Base-by-base conservation (phyloP, 2,888 invertebrate species). In the Andrena hattorfiana region DNA sequence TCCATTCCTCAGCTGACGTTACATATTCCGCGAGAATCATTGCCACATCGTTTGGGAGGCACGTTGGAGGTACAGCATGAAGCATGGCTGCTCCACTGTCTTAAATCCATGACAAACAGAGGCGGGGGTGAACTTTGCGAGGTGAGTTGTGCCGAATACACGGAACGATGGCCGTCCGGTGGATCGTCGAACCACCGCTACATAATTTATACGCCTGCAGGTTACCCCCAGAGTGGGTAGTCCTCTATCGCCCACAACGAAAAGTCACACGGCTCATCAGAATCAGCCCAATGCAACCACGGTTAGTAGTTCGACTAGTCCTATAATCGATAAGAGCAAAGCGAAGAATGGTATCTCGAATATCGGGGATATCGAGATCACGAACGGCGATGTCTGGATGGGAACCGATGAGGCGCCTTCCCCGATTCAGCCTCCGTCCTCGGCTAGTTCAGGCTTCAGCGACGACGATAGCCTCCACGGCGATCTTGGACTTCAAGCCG, bases 41-140 rank as follows among this genome's bases (percentile, higher is more conserved):
- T 99, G 94, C 99, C 99, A 90, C 95, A 95, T 90, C 97, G 97
- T 94, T 96, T 99, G 92, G 99, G 99, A 91, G 99, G 99, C 89
- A 96, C 96, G 90, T 96, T 98, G 94, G 96, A 96, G 92, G 96
- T 97, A 91, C 97, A 98, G 95, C 99, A 99, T 96, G 96, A 96
- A 94, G 96, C 97, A 94, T 99, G 99, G 99, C 96, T 97, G 93
- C 95, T 95, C 86, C 95, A 95, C 87, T 95, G 98, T 94, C 96
- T 96, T 94, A 96, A 96, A 94, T 97, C 97, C 95, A 97, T 98
- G 96, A 97, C 97, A 94, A 97, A 97, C 95, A 96, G 96, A 94
- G 94, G 95, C 88, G 96, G 95, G 95, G 94, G 93, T 90, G 94
- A 93, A 90, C 91, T 93, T 84, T 93, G 93, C 87, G 94, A 94